Conservation (phyloP, 1,140 invertebrate genomes). For the Lordiphosa stackelbergi region DNA sequence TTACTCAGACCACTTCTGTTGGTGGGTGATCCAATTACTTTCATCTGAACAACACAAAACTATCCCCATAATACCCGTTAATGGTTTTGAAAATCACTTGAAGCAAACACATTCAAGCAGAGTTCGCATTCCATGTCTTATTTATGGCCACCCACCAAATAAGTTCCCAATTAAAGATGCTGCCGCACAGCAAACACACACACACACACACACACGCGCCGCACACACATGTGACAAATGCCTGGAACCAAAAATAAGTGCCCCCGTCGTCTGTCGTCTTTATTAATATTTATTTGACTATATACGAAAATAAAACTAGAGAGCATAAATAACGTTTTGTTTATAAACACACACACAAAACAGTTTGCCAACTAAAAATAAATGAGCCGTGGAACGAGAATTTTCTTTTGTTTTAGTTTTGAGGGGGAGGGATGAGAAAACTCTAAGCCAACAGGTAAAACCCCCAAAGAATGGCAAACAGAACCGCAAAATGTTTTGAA, state of each 20-base stretch:
- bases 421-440: not conserved
- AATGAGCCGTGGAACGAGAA: conserved; percentile 24
- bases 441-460: conserved; percentile 7
- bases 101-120: no score
- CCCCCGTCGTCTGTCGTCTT: conserved; percentile 39
- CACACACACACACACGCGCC: no score
- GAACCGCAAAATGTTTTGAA: no score
- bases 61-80: conserved; percentile 37
- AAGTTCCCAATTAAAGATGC: no score
- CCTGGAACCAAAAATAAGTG: conserved; percentile 40
- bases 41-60: not conserved
- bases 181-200: no score
- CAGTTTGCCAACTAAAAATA: conserved; percentile 53
- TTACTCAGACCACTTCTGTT: conserved; percentile 26
- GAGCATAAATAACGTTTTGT: conserved; percentile 58
- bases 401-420: conserved; percentile 20
- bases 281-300: conserved; percentile 61
- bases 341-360: conserved; percentile 50
- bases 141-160: conserved; percentile 21
- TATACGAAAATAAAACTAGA: conserved; percentile 49
- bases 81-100: conserved; percentile 41
- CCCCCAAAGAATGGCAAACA: no score
- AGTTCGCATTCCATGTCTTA: conserved; percentile 2
- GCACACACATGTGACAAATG: not conserved
- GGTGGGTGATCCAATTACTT: conserved; percentile 42